phyloP scores from a whole-genome alignment of 2,888 invertebrate species.

The Pachliopta kotzebuea region DNA sequence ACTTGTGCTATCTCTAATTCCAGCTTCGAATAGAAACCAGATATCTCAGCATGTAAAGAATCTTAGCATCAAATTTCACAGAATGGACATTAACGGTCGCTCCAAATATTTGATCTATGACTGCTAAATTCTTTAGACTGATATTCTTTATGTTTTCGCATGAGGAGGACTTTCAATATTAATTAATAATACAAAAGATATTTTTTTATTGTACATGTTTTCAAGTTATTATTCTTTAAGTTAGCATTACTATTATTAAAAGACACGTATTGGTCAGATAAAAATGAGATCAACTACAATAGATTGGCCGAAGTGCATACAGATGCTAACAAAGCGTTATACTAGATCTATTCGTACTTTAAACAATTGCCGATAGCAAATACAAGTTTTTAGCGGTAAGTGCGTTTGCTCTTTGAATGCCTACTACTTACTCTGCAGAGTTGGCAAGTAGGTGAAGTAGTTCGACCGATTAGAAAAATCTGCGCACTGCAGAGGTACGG shows the following conservation, averaged over 20 bases:
- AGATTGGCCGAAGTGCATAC: neutral
- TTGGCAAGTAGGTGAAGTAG: constrained; percentile 31
- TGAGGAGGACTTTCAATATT: no score
- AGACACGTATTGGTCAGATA: no score
- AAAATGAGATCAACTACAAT: no score
- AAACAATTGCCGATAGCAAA: constrained; percentile 25
- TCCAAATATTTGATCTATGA: constrained; percentile 28
- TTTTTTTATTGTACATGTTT: neutral
- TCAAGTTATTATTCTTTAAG: no score
- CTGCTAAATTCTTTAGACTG: constrained; percentile 14
- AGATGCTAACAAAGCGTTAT: neutral
- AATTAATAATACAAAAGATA: neutral
- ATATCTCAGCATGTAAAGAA: constrained; percentile 34
- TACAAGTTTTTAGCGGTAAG: constrained; percentile 20
- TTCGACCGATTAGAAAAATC: constrained; percentile 27
- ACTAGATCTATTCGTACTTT: constrained; percentile 7
- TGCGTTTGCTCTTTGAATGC: constrained; percentile 24
- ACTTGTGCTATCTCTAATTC: constrained; percentile 53
- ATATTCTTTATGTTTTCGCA: constrained; percentile 3
- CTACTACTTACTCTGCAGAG: constrained; percentile 17
- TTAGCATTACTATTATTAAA: no score
- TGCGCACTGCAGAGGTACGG: constrained; percentile 28
- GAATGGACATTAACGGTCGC: constrained; percentile 23
- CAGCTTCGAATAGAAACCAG: constrained; percentile 43
- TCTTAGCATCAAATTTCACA: constrained; percentile 26